A percentile compares a stretch with the other conserved stretches of the same genome.
These are phyloP conservation scores for Urocyon cinereoargenteus DNA, from an alignment of 2,797 vertebrate genomes.

Conservation along the genomic window DNA sequence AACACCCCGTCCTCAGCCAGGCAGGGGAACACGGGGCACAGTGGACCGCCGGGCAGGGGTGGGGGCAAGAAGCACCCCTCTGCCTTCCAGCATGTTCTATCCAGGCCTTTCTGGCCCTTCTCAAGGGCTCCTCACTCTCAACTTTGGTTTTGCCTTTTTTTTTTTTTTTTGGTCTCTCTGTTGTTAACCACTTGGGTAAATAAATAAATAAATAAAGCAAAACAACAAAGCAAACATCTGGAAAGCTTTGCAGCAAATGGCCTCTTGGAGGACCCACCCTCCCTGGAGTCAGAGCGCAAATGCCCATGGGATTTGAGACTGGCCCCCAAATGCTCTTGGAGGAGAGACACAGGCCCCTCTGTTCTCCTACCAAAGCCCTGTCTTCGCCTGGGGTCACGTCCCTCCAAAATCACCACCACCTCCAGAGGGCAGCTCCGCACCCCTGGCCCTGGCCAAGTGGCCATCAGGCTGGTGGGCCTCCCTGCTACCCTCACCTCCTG, in stretches of 20 bases:
- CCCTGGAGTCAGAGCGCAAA: neutral
- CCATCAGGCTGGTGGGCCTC: neutral
- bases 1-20: neutral
- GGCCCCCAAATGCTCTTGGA: conserved; percentile 62
- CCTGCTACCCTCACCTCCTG: accelerated
- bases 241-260: conserved; percentile 72
- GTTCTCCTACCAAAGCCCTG: conserved; percentile 17
- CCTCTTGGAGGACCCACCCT: conserved; percentile 59
- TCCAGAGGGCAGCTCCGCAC: neutral
- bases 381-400: neutral
- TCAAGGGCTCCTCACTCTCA: neutral
- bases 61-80: neutral
- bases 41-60: neutral
- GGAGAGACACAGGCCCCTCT: neutral
- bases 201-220: conserved; percentile 74
- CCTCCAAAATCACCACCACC: neutral
- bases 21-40: accelerated
- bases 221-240: conserved; percentile 79
- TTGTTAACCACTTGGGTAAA: conserved; percentile 75
- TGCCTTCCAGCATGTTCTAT: accelerated
- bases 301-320: neutral
- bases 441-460: neutral
- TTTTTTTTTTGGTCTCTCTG: neutral
- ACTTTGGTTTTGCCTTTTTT: neutral
- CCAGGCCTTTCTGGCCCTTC: neutral